Evolutionary conservation across 1,140 invertebrate genomes (phyloP).

Genomic region (Diploscapter pachys): DNA sequence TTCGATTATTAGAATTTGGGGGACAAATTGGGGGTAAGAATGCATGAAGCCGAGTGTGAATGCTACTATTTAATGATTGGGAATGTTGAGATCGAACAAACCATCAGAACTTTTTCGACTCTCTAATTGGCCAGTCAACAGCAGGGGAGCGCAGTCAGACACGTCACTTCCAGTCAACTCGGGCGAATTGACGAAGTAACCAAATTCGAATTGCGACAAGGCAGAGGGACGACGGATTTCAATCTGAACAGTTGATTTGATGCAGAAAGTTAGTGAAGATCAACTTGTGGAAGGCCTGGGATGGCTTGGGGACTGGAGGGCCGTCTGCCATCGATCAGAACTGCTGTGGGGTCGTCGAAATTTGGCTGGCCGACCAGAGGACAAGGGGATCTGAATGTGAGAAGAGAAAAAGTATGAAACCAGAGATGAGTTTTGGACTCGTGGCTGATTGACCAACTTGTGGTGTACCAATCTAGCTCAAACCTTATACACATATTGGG

Average conservation of each 20-base stretch:
- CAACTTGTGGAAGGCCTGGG: conserved; percentile 50
- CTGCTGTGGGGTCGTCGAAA: conserved; percentile 23
- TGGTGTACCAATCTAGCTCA: no score
- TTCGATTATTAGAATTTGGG: neutral
- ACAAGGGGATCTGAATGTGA: conserved; percentile 28
- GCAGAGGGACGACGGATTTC: conserved; percentile 57
- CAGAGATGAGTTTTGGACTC: neutral
- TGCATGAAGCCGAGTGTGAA: no score
- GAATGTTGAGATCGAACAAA: conserved; percentile 16
- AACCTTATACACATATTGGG: no score
- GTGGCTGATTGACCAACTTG: no score
- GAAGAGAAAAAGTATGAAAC: neutral
- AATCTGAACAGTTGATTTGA: conserved; percentile 31
- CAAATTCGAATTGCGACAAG: conserved; percentile 58
- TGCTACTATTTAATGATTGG: no score
- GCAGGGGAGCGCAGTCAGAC: conserved; percentile 55
- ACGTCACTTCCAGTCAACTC: conserved; percentile 51
- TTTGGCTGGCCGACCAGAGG: conserved; percentile 28
- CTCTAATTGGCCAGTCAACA: conserved; percentile 42
- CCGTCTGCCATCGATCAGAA: conserved; percentile 36
- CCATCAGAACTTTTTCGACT: conserved; percentile 58
- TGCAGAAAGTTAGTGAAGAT: neutral
- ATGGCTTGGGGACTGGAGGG: conserved; percentile 57
- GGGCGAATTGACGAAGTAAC: conserved; percentile 58
- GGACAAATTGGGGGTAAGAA: no score